Evolutionary conservation across 2,888 invertebrate species (phyloP).

Genomic region (Drepana falcataria): DNA sequence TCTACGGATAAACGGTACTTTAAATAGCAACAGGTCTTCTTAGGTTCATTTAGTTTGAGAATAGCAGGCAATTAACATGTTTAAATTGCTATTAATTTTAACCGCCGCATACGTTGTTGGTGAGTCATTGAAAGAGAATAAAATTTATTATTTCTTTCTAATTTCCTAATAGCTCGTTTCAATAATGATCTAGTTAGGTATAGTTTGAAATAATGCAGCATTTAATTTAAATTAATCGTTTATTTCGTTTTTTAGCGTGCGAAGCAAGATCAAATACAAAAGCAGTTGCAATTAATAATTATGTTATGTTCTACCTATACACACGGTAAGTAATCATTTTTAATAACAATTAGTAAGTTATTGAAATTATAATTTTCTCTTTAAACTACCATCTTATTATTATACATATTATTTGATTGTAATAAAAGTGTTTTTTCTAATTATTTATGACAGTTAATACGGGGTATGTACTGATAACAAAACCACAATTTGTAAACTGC

Average conservation of each 20-base stretch:
- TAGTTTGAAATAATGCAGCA: too few species aligned
- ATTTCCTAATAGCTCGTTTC: too few species aligned
- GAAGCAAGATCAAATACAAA: constrained; percentile 5
- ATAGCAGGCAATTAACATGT: constrained; percentile 12
- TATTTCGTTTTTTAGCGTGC: constrained; percentile 12
- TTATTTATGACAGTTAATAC: too few species aligned
- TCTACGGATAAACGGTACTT: not conserved
- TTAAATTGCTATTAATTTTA: constrained; percentile 17
- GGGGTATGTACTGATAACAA: too few species aligned
- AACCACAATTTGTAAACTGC: too few species aligned
- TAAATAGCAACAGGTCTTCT: not conserved
- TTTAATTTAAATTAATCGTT: not conserved
- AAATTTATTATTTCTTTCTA: too few species aligned
- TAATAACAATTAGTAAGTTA: too few species aligned
- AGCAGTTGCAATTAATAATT: constrained; percentile 10
- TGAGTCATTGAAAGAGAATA: not conserved
- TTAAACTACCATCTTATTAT: too few species aligned
- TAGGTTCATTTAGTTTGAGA: not conserved
- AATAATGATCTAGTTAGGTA: too few species aligned
- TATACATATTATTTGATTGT: too few species aligned
- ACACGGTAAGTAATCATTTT: constrained; percentile 22
- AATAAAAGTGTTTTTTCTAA: too few species aligned
- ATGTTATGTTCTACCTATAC: constrained; percentile 27
- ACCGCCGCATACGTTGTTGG: not conserved
- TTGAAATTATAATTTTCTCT: too few species aligned